Conservation (phyloP, 2,888 invertebrate species). For the Campopleginae sp. region DNA sequence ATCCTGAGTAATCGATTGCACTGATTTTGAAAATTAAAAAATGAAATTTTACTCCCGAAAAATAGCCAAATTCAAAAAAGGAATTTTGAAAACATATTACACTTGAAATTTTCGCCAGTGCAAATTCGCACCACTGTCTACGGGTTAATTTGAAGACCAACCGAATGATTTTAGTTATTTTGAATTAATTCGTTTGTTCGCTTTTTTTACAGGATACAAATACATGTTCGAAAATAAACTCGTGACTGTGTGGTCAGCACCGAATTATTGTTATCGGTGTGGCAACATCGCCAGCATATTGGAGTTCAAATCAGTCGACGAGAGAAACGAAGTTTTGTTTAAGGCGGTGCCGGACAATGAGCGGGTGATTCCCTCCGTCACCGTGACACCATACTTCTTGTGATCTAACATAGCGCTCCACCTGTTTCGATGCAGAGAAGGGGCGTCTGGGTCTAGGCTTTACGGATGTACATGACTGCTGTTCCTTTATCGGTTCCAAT, state of each 20-base stretch:
- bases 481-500: conserved; percentile 69
- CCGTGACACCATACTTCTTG: conserved; percentile 98
- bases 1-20: no score
- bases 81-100: no score
- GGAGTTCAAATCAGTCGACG: conserved; percentile 92
- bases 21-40: no score
- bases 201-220: conserved; percentile 91
- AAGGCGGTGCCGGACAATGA: conserved; percentile 98
- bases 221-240: conserved; percentile 99
- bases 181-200: not conserved
- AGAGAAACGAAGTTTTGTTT: conserved; percentile 94
- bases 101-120: no score
- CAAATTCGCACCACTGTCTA: no score
- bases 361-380: conserved; percentile 95
- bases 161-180: not conserved
- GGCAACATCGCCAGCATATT: conserved; percentile 99
- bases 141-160: no score
- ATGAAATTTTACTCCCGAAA: no score
- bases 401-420: conserved; percentile 85
- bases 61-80: no score
- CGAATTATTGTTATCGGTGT: conserved; percentile 99
- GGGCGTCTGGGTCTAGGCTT: conserved; percentile 73
- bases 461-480: conserved; percentile 70
- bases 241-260: conserved; percentile 99
- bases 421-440: conserved; percentile 75